These are phyloP conservation scores for Chrysopa pallens DNA, from an alignment of 1,140 invertebrate genomes.

Conservation along the genomic window DNA sequence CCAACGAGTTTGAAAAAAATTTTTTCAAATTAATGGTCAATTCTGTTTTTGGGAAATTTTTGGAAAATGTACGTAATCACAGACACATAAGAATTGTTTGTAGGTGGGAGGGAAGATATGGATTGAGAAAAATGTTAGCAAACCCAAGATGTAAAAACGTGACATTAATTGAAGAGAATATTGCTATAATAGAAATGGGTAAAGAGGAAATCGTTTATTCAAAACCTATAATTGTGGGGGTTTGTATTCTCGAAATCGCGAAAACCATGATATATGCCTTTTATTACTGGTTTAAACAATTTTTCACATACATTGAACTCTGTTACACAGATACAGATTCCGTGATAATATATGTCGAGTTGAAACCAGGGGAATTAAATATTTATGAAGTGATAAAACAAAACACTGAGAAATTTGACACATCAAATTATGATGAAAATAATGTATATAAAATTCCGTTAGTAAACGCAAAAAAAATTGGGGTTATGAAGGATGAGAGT, in stretches of 20 bases:
- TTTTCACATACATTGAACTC: conserved; percentile 9
- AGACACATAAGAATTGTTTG: too few species aligned
- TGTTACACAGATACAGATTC: conserved; percentile 16
- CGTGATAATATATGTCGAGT: conserved; percentile 8
- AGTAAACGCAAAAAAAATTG: conserved; percentile 26
- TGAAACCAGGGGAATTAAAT: conserved; percentile 1
- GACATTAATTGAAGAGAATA: too few species aligned
- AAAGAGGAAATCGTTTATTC: too few species aligned
- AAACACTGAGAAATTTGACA: conserved; percentile 12
- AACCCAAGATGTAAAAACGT: too few species aligned
- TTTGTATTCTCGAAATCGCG: neutral
- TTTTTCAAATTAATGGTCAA: too few species aligned
- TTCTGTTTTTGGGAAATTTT: too few species aligned
- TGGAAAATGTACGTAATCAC: too few species aligned
- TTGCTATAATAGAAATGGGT: too few species aligned
- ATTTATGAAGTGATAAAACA: conserved; percentile 9
- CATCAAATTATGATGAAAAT: conserved; percentile 12
- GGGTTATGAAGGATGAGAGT: conserved; percentile 30
- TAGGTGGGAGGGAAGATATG: neutral
- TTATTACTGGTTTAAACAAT: conserved; percentile 4
- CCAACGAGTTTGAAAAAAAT: too few species aligned
- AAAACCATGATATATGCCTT: conserved; percentile 3
- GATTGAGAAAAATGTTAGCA: too few species aligned
- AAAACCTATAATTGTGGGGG: too few species aligned
- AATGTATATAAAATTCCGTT: conserved; percentile 14